A percentile compares a stretch with the other conserved stretches of the same genome.
Evolutionary conservation across 2,797 vertebrate genomes (phyloP).

Genomic region (Silurus lanzhouensis): DNA sequence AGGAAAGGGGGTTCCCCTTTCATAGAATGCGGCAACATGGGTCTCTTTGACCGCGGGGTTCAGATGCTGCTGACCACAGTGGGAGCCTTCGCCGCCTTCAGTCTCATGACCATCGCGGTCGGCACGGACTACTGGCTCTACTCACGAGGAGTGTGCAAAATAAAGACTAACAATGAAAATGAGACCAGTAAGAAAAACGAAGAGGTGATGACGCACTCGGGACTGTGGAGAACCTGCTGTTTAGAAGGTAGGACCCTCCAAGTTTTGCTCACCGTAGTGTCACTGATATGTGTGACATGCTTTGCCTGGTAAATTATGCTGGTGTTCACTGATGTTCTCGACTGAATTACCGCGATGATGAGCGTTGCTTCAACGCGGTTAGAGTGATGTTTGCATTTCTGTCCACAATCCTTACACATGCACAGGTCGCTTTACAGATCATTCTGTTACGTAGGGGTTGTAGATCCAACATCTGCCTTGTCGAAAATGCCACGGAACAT

Average conservation of each 20-base stretch:
- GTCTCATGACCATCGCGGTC: constrained; percentile 98
- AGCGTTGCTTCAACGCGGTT: neutral
- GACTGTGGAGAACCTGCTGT: constrained; percentile 98
- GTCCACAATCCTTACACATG: neutral
- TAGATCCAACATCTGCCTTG: constrained; percentile 1
- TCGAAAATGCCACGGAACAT: constrained; percentile 10
- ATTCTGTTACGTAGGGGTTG: neutral
- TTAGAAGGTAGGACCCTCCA: constrained; percentile 84
- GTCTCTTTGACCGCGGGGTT: constrained; percentile 98
- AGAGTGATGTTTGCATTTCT: neutral
- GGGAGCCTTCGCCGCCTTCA: constrained; percentile 98
- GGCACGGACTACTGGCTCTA: constrained; percentile 99
- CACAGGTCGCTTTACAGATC: neutral
- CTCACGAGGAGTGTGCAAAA: constrained; percentile 96
- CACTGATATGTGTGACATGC: neutral
- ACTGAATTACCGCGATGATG: neutral
- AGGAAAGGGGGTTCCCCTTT: constrained; percentile 89
- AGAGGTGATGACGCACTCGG: constrained; percentile 98
- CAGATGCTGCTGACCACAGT: constrained; percentile 99
- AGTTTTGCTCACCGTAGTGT: neutral
- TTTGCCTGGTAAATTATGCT: neutral
- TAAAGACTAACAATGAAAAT: constrained; percentile 93
- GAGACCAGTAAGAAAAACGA: constrained; percentile 99
- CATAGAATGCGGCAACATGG: constrained; percentile 99
- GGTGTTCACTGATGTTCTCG: neutral